Conservation (phyloP, 2,797 vertebrate species). For the Hippoglossus hippoglossus region DNA sequence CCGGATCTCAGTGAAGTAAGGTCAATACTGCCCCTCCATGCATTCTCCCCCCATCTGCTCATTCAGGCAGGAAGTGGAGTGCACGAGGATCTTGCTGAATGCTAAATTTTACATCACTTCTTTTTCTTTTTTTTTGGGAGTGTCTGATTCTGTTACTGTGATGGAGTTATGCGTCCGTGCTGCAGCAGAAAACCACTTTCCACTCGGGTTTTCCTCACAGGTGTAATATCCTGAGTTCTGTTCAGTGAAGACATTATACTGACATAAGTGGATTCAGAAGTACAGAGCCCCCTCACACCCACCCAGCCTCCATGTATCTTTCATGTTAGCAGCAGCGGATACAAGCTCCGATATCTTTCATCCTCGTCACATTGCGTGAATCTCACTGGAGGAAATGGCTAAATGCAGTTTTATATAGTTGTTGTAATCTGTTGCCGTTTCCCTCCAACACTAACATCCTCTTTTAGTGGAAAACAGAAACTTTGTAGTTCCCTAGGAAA, state of each 20-base stretch:
- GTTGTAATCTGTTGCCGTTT: conserved; percentile 42
- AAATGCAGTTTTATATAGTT: conserved; percentile 37
- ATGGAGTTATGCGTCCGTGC: conserved; percentile 30
- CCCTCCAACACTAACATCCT: conserved; percentile 24
- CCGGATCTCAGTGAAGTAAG: conserved; percentile 37
- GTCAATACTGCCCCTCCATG: conserved; percentile 45
- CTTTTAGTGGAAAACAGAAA: conserved; percentile 40
- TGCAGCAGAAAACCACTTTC: not conserved
- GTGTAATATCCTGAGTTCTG: conserved; percentile 30
- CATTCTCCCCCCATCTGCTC: conserved; percentile 55
- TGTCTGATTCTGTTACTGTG: conserved; percentile 36
- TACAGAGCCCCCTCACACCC: not conserved
- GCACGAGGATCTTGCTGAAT: conserved; percentile 51
- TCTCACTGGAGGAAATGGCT: conserved; percentile 45
- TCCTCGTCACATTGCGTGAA: conserved; percentile 54
- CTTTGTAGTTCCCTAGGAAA: conserved; percentile 39
- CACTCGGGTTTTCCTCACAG: conserved; percentile 14
- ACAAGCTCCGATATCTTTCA: conserved; percentile 59
- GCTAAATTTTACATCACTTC: conserved; percentile 64
- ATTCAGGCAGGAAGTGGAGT: conserved; percentile 53
- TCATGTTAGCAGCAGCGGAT: conserved; percentile 56
- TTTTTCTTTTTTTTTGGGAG: not conserved
- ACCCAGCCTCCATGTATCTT: conserved; percentile 45
- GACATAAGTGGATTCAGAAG: conserved; percentile 50
- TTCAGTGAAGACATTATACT: conserved; percentile 30